A percentile compares a stretch with the other conserved stretches of the same genome.
These are phyloP conservation scores for Heliconius melpomene DNA, from an alignment of 1,140 invertebrate genomes.

Conservation along the genomic window DNA sequence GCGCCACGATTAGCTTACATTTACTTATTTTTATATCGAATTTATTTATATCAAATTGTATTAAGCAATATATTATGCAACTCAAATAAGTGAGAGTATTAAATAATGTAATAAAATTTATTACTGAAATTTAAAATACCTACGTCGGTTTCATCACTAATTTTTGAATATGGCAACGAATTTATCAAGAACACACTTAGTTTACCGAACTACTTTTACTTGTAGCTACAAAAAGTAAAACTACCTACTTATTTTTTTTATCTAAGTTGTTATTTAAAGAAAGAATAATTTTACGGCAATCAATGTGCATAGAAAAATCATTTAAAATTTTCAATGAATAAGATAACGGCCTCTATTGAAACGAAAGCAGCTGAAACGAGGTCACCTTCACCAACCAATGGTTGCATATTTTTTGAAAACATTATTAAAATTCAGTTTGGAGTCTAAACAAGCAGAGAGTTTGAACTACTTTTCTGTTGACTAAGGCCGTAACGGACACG, in stretches of 20 bases:
- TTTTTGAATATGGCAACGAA: neutral
- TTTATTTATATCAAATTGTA: neutral
- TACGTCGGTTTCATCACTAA: neutral
- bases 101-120: neutral
- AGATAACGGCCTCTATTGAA: conserved; percentile 1
- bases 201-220: neutral
- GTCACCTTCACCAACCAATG: neutral
- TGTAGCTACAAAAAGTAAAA: neutral
- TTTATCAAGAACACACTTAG: neutral
- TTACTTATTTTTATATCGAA: no score
- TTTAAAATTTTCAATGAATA: neutral
- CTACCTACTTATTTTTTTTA: neutral
- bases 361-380: neutral
- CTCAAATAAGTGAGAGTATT: neutral
- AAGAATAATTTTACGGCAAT: neutral
- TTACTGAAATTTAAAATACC: neutral
- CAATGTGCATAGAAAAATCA: conserved; percentile 1
- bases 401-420: neutral
- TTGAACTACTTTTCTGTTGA: conserved; percentile 12
- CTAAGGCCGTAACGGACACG: conserved; percentile 56
- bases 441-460: conserved; percentile 5
- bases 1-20: no score
- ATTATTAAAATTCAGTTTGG: conserved; percentile 2
- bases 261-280: neutral
- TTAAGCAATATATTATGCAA: neutral